Evolutionary conservation across 1,140 invertebrate genomes (phyloP).

Genomic region (Eueides isabella): DNA sequence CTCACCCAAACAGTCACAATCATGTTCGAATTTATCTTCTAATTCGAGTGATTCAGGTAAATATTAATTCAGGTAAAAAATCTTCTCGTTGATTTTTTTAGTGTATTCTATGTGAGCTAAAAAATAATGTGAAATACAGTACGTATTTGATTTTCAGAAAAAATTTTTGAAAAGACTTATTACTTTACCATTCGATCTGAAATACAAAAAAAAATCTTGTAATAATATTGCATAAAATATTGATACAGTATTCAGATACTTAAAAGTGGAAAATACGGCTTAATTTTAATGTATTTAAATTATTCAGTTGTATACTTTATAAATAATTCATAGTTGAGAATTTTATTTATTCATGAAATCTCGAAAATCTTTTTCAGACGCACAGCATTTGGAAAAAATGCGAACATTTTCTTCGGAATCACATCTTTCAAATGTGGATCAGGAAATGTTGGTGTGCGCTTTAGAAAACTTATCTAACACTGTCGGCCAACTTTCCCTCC

Average conservation of each 20-base stretch:
- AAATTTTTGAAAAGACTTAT: too few species aligned
- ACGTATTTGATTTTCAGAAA: too few species aligned
- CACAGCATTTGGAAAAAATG: not conserved
- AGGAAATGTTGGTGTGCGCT: conserved; percentile 8
- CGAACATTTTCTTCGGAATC: conserved; percentile 38
- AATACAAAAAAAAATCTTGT: too few species aligned
- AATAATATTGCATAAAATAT: too few species aligned
- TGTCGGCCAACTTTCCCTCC: conserved; percentile 46
- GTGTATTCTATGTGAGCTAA: not conserved
- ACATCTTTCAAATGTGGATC: conserved; percentile 22
- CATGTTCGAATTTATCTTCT: conserved; percentile 15
- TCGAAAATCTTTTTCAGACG: conserved; percentile 21
- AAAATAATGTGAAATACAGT: too few species aligned
- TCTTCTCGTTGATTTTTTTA: too few species aligned
- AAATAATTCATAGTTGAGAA: not conserved
- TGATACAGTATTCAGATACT: too few species aligned
- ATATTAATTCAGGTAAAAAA: too few species aligned
- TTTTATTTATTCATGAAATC: conserved; percentile 2
- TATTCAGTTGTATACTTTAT: not conserved
- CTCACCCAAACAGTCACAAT: conserved; percentile 27
- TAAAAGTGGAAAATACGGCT: too few species aligned
- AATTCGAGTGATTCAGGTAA: conserved; percentile 7
- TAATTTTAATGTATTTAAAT: not conserved
- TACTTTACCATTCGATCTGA: too few species aligned
- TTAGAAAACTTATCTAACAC: conserved; percentile 54